phyloP scores from a whole-genome alignment of 2,888 invertebrate genomes.

The Dolichomitus sp. region DNA sequence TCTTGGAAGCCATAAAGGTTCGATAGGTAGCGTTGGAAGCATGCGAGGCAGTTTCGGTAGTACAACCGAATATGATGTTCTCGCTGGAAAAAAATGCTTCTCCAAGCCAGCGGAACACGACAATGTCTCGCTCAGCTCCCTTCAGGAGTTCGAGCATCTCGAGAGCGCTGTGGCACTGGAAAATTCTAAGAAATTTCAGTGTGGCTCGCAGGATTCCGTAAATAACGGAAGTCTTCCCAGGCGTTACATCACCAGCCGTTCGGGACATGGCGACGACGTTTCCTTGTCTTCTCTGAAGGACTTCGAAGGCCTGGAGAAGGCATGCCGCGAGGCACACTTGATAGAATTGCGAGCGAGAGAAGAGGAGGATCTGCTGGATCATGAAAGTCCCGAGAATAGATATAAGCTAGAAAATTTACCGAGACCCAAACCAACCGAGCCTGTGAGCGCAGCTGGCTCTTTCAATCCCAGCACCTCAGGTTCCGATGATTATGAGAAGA shows the following conservation, averaged over 20 bases:
- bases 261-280: conserved; percentile 94
- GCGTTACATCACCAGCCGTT: conserved; percentile 90
- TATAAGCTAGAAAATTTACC: conserved; percentile 87
- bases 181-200: conserved; percentile 89
- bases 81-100: conserved; percentile 94
- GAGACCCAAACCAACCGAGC: conserved; percentile 69
- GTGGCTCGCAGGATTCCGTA: conserved; percentile 94
- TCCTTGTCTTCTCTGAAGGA: conserved; percentile 96
- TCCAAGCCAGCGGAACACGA: conserved; percentile 95
- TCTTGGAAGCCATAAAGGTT: conserved; percentile 92
- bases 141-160: conserved; percentile 97
- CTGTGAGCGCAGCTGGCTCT: conserved; percentile 83
- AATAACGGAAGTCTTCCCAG: conserved; percentile 94
- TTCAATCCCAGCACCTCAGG: conserved; percentile 86
- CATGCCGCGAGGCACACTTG: conserved; percentile 94
- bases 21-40: conserved; percentile 92
- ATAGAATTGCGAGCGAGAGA: conserved; percentile 95
- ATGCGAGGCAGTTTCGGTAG: conserved; percentile 96
- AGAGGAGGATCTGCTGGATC: conserved; percentile 93
- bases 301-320: conserved; percentile 96
- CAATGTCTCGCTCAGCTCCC: conserved; percentile 96
- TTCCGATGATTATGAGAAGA: conserved; percentile 89
- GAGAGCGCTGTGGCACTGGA: conserved; percentile 95
- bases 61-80: conserved; percentile 96
- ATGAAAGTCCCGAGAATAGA: conserved; percentile 89